Conservation (phyloP, 1,140 invertebrate species). For the Babylonia areolata region DNA sequence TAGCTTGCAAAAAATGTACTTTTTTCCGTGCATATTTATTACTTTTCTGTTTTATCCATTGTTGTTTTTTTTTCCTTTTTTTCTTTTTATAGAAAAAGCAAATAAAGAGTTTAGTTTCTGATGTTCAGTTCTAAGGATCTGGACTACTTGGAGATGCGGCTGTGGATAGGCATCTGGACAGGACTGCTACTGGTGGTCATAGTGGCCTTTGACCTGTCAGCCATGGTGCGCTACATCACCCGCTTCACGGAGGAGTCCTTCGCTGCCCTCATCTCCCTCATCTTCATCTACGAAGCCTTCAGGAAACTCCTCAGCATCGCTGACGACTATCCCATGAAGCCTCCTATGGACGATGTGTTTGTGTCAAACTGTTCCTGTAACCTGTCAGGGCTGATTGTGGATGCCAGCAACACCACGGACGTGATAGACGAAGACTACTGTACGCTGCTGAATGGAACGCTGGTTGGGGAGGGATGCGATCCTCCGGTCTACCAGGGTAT, state of each 20-base stretch:
- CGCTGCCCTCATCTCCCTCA: slow-evolving; percentile 97
- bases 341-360: slow-evolving; percentile 24
- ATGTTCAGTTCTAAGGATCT: slow-evolving; percentile 81
- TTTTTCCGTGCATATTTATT: no score
- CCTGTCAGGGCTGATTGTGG: slow-evolving; percentile 41
- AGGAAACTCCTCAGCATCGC: slow-evolving; percentile 74
- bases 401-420: slow-evolving; percentile 4
- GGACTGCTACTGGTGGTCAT: slow-evolving; percentile 90
- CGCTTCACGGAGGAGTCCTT: slow-evolving; percentile 99
- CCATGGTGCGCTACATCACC: slow-evolving; percentile 99
- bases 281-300: slow-evolving; percentile 98
- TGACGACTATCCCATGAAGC: slow-evolving; percentile 48
- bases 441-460: slow-evolving; percentile 83
- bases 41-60: no score
- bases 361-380: slow-evolving; percentile 65
- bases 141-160: slow-evolving; percentile 94
- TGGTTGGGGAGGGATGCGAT: slow-evolving; percentile 83
- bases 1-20: no score
- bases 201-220: slow-evolving; percentile 96
- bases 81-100: no score
- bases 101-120: no score
- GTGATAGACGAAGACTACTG: slow-evolving; percentile 20
- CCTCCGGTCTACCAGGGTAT: slow-evolving; percentile 80
- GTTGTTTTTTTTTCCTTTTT: no score
- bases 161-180: slow-evolving; percentile 97